These are phyloP conservation scores for Galeopterus variegatus DNA, from an alignment of 2,113 vertebrate genomes.

Conservation along the genomic window DNA sequence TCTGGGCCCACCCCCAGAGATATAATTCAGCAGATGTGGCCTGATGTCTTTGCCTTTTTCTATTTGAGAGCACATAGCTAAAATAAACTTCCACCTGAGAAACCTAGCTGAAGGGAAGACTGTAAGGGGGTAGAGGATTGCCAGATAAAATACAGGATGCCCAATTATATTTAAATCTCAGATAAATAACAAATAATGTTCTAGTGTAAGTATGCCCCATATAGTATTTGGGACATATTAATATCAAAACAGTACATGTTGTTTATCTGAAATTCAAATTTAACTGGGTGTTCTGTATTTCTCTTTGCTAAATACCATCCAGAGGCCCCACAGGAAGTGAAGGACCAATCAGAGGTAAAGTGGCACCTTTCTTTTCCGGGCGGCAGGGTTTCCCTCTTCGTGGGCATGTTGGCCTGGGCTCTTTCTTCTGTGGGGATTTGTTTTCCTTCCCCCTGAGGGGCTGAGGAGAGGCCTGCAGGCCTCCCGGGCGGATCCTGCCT, in stretches of 20 bases:
- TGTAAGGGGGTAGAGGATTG: not conserved
- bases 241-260: not conserved
- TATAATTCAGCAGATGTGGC: not conserved
- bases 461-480: not conserved
- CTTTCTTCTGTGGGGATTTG: not conserved
- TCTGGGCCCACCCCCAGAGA: not conserved
- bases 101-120: not conserved
- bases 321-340: not conserved
- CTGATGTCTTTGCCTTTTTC: not conserved
- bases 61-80: not conserved
- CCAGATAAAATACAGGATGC: not conserved
- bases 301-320: not conserved
- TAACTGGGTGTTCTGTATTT: not conserved
- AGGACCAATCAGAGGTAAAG: not conserved
- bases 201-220: not conserved
- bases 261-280: not conserved
- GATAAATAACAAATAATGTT: conserved; percentile 3
- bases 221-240: not conserved
- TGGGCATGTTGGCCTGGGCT: rapidly evolving
- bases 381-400: not conserved
- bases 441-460: not conserved
- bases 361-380: not conserved
- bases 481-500: not conserved
- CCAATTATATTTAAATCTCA: not conserved
- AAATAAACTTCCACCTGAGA: not conserved